Evolutionary conservation across 2,797 vertebrate species (phyloP).

Genomic region (Melanogrammus aeglefinus): DNA sequence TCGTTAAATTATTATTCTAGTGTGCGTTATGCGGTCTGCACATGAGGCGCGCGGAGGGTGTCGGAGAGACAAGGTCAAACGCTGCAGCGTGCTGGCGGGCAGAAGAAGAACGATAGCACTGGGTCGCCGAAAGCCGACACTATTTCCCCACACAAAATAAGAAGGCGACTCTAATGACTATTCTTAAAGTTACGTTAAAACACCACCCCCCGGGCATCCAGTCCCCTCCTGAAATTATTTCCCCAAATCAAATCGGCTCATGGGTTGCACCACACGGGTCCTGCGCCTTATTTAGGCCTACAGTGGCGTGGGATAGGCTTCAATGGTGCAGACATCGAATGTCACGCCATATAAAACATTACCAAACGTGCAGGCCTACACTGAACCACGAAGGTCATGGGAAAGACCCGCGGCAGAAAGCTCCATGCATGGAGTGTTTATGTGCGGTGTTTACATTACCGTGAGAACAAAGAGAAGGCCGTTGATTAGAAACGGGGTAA

Average conservation of each 20-base stretch:
- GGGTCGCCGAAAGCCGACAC: conserved; percentile 46
- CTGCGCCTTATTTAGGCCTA: not conserved
- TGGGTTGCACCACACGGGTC: conserved; percentile 2
- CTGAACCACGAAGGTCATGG: no score
- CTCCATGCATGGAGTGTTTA: not conserved
- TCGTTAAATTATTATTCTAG: no score
- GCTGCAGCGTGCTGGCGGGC: no score
- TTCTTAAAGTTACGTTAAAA: conserved; percentile 23
- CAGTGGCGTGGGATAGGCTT: not conserved
- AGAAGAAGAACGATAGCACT: conserved; percentile 59
- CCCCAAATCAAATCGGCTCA: conserved; percentile 17
- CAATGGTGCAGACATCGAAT: not conserved
- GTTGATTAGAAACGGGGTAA: not conserved
- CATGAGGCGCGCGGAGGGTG: no score
- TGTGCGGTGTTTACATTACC: no score
- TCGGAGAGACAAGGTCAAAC: no score
- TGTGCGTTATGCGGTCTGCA: no score
- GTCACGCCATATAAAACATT: no score
- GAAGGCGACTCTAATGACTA: conserved; percentile 38
- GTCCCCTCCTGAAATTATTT: conserved; percentile 24
- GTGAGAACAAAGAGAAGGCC: no score
- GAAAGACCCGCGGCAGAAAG: not conserved
- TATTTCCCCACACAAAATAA: conserved; percentile 46
- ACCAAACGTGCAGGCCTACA: no score
- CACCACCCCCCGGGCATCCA: conserved; percentile 25